phyloP scores from a whole-genome alignment of 2,888 invertebrate genomes.

The Platycheirus albimanus region DNA sequence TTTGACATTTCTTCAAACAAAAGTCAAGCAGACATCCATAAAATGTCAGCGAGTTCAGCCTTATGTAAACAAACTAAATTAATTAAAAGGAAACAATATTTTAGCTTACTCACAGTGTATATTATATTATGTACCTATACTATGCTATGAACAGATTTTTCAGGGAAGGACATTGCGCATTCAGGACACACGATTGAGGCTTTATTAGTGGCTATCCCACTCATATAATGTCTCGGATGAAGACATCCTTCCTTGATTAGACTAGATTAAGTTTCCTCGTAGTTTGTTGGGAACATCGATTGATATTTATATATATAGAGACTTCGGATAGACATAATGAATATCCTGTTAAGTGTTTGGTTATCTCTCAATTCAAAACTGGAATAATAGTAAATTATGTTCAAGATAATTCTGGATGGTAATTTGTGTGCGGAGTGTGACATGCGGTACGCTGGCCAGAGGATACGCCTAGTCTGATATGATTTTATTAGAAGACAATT shows the following conservation, averaged over 20 bases:
- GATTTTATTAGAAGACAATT: too few relatives aligned
- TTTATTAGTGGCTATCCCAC: conserved; percentile 7
- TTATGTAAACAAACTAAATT: conserved; percentile 25
- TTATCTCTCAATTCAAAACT: not conserved
- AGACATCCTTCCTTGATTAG: conserved; percentile 62
- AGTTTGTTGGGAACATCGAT: not conserved
- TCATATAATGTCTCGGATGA: conserved; percentile 6
- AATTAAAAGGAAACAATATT: conserved; percentile 24
- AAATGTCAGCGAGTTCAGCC: not conserved
- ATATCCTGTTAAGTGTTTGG: conserved; percentile 27
- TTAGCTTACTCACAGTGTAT: conserved; percentile 11
- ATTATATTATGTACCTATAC: too few relatives aligned
- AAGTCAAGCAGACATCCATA: not conserved
- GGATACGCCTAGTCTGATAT: too few relatives aligned
- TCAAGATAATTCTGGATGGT: not conserved
- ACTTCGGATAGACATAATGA: conserved; percentile 16
- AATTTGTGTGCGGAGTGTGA: too few relatives aligned
- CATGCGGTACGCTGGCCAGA: too few relatives aligned
- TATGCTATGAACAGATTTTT: not conserved
- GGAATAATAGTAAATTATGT: not conserved
- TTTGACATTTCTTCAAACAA: not conserved
- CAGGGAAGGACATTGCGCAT: conserved; percentile 30
- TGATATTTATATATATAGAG: not conserved
- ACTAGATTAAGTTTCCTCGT: conserved; percentile 50
- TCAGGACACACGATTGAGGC: conserved; percentile 37